Evolutionary conservation across 1,140 invertebrate species (phyloP), one percentile per base, ranked within the genome.

Genomic region (Penaeus indicus): DNA sequence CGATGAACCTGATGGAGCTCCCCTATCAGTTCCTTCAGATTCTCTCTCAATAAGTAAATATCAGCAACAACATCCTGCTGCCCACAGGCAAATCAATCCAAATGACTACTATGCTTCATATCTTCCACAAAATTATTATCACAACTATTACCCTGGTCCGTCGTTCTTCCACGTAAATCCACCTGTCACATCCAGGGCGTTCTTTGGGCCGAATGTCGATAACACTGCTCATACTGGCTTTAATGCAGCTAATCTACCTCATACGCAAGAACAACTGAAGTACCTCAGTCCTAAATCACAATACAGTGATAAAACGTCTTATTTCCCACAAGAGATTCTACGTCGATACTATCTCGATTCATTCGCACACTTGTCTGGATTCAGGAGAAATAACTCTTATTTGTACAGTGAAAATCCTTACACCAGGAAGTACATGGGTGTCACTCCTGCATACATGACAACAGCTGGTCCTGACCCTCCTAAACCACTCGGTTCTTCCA

Each of bases 271-370:
- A 54, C 63, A 72, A 18, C 67, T 84, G 16, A 38, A 72, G 38
- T 84, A 84, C 82, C 16, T 84, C 11, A 84, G 64, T 72, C 64
- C 82, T 4, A 84, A 25, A 64, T 27, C 7, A 1, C 54, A 54
- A 54, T 54, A 13, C 16, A 54, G 10, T n/a, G 81, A 83, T 13
- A 88, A 77, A n/a, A 60, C 64, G 3, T 67, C 86, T n/a, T 88
- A 88, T 83, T 62, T 78, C 38, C 86, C 86, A 11, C 80, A 88
- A 21, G 86, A 88, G 21, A 77, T 88, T 38, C 69, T 88, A 21
- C 79, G 86, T 38, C 79, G 63, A 22, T 84, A 88, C 32, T 88
- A 88, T n/a, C 63, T 62, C 1, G 47, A 88, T n/a, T 84, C 86
- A 19, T 88, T 38, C 86, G 78, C 86, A 13, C 25, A 63, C 64